Conservation (phyloP, 2,888 invertebrate genomes). For the Melieria omissa region DNA sequence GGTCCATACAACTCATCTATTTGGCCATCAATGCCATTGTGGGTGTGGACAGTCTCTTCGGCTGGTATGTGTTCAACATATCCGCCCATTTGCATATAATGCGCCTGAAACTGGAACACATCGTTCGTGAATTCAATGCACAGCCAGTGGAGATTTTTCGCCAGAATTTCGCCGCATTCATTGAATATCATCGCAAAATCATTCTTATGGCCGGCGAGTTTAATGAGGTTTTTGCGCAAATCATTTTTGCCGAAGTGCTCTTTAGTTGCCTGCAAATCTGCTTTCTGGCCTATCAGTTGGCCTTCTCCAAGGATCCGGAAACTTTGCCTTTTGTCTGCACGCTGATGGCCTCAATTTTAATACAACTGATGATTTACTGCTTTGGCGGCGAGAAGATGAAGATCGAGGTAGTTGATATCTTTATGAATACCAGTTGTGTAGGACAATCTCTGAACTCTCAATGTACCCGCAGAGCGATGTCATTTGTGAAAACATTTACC, state of each 20-base stretch:
- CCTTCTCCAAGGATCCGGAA: constrained; percentile 31
- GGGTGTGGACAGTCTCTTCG: constrained; percentile 40
- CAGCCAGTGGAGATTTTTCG: constrained; percentile 7
- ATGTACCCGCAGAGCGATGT: constrained; percentile 22
- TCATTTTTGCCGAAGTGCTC: constrained; percentile 40
- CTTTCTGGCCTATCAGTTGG: constrained; percentile 40
- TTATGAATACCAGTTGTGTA: neutral
- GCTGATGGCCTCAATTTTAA: constrained; percentile 19
- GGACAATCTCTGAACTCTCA: no score
- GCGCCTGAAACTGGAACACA: constrained; percentile 30
- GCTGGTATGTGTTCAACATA: constrained; percentile 43
- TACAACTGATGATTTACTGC: constrained; percentile 46
- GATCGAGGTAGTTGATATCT: constrained; percentile 36
- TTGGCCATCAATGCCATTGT: constrained; percentile 12
- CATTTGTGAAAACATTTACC: constrained; percentile 37
- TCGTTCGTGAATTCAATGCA: neutral
- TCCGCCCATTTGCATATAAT: constrained; percentile 43
- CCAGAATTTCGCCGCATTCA: constrained; percentile 10
- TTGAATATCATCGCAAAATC: constrained; percentile 30
- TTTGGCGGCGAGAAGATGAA: constrained; percentile 45
- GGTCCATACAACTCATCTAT: neutral
- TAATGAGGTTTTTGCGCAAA: constrained; percentile 38
- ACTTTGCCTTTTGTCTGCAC: constrained; percentile 37
- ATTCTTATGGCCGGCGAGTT: constrained; percentile 35
- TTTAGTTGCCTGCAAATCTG: constrained; percentile 41